A percentile compares a stretch with the other conserved stretches of the same genome.
Evolutionary conservation across 1,140 invertebrate genomes (phyloP).

Genomic region (Drosophila sechellia): DNA sequence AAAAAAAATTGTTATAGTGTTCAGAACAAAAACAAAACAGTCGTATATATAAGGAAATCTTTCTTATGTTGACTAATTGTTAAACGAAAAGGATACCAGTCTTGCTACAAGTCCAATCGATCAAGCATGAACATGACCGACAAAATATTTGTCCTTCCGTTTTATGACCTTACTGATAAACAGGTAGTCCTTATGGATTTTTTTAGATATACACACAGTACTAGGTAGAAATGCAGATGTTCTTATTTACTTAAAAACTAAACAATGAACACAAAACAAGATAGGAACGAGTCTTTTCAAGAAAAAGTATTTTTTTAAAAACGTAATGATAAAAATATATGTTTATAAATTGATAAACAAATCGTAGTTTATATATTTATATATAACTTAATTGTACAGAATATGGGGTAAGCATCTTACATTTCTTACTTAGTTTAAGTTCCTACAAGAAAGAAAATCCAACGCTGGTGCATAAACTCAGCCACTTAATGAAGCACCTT

Average conservation of each 20-base stretch:
- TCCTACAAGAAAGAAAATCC: not conserved
- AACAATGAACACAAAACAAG: not conserved
- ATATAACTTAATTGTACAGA: no score
- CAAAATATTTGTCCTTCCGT: not conserved
- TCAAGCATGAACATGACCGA: constrained; percentile 3
- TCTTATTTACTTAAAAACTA: not conserved
- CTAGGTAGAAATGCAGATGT: not conserved
- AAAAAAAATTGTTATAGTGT: not conserved
- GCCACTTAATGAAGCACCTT: constrained; percentile 35
- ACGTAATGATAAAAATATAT: no score
- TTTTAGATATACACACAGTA: not conserved
- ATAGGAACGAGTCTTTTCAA: not conserved
- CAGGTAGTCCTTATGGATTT: not conserved
- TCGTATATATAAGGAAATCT: no score
- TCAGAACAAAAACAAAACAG: no score
- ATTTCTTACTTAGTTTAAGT: not conserved
- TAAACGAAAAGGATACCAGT: not conserved
- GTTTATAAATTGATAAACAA: no score
- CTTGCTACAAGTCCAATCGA: no score
- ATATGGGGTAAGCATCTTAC: no score
- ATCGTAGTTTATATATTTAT: no score
- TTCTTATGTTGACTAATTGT: no score
- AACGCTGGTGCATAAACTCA: constrained; percentile 21
- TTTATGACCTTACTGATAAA: constrained; percentile 18
- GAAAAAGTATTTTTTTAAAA: not conserved